These are phyloP conservation scores for Fragum sueziense DNA, from an alignment of 2,888 invertebrate genomes.

Conservation along the genomic window DNA sequence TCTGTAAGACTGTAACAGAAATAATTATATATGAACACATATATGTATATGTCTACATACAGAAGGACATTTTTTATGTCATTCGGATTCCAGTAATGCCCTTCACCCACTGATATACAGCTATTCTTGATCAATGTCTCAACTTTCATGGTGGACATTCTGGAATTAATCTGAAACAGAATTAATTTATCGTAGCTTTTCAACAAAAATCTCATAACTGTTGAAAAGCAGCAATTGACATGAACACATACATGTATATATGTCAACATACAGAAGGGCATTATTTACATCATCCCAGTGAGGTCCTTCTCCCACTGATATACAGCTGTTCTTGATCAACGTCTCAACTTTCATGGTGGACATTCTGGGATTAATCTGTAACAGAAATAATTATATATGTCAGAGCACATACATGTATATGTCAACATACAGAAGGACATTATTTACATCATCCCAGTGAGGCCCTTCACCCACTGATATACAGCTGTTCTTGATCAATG, in stretches of 20 bases:
- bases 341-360: conserved; percentile 59
- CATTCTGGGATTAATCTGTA: too few species aligned
- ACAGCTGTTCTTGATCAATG: conserved; percentile 67
- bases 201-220: too few species aligned
- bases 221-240: too few species aligned
- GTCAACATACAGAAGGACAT: conserved; percentile 76
- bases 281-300: conserved; percentile 78
- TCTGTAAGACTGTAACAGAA: too few species aligned
- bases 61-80: conserved; percentile 72
- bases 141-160: conserved; percentile 38
- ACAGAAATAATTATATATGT: too few species aligned
- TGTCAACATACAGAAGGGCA: conserved; percentile 76
- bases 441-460: conserved; percentile 77
- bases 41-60: conserved; percentile 76
- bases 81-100: conserved; percentile 81
- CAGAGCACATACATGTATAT: too few species aligned
- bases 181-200: too few species aligned
- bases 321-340: conserved; percentile 65
- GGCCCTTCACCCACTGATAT: conserved; percentile 77
- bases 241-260: too few species aligned
- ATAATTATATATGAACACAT: too few species aligned
- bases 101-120: conserved; percentile 73
- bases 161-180: too few species aligned
- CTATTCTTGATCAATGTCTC: conserved; percentile 67
- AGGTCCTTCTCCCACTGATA: conserved; percentile 77